Evolutionary conservation across 2,113 vertebrate genomes (phyloP), one percentile per base, ranked within the genome.

Genomic region (Cricetomys ansorgei): DNA sequence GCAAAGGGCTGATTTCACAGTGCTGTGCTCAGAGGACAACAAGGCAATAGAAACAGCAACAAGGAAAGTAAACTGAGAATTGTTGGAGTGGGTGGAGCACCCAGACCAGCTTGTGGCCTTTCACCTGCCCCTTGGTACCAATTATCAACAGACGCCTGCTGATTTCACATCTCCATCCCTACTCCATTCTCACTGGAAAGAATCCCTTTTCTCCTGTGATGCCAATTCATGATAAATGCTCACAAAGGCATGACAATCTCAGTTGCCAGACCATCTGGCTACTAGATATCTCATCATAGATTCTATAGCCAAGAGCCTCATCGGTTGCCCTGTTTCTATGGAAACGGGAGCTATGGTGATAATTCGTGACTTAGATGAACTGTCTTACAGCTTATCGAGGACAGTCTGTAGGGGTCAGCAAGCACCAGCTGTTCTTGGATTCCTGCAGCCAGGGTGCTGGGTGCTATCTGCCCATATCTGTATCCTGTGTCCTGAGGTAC

Each of bases 201-300:
- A 92, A 88, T 89, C 92, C 88, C 65, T 97, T 96, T 91, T 93
- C 94, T 92, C 67, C 2, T 89, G n/a, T 85, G 96, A 97, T 91
- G 88, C 97, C 96, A 96, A 75, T 94, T 97, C 94, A 95, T 95
- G 96, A 97, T 97, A 97, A 98, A 98, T 97, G 95, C 72, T 98
- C 96, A 97, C 94, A 95, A 96, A 98, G 48, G 92, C 96, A 97
- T 97, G 95, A 97, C 97, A 69, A 96, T 96, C 97, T 96, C 88
- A 48, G 88, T 97, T 97, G 97, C 97, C 96, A 97, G 96, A 87
- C 97, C 97, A 98, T 98, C 97, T 98, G 97, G 94, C 92, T 97
- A 96, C 92, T 98, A 91, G 97, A 92, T 97, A 92, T 95, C 97
- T 97, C 96, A 96, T 94, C 34, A n/a, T 94, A 55, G 65, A 57